phyloP scores from a whole-genome alignment of 2,113 vertebrate species.

The Lophura nycthemera region DNA sequence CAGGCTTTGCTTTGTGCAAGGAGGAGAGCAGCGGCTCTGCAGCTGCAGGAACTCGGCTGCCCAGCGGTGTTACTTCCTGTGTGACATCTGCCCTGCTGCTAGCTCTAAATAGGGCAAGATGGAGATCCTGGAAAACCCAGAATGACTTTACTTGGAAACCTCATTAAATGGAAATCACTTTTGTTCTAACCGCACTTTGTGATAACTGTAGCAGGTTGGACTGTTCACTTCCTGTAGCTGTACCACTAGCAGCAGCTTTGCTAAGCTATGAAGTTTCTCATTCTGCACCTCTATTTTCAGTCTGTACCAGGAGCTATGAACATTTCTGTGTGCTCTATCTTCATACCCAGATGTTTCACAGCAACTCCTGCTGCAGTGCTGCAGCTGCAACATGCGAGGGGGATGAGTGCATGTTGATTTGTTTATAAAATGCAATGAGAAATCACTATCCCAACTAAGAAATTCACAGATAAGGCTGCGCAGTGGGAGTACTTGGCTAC shows the following conservation, averaged over 20 bases:
- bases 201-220: neutral
- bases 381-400: neutral
- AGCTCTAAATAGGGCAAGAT: neutral
- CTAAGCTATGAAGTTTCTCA: neutral
- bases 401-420: neutral
- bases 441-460: neutral
- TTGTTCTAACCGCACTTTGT: neutral
- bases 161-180: constrained; percentile 25
- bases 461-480: neutral
- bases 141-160: constrained; percentile 54
- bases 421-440: neutral
- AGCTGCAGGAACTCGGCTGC: constrained; percentile 8
- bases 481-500: neutral
- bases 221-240: neutral
- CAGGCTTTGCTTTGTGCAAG: constrained; percentile 52
- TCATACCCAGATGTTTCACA: neutral
- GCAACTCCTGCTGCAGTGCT: neutral
- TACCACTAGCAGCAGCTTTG: neutral
- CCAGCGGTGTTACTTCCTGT: neutral
- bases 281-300: neutral
- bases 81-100: neutral
- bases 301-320: neutral
- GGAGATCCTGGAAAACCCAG: constrained; percentile 31
- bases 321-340: neutral
- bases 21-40: neutral